These are phyloP conservation scores for Opisthograptis luteolata DNA, from an alignment of 2,888 invertebrate genomes.

Conservation along the genomic window DNA sequence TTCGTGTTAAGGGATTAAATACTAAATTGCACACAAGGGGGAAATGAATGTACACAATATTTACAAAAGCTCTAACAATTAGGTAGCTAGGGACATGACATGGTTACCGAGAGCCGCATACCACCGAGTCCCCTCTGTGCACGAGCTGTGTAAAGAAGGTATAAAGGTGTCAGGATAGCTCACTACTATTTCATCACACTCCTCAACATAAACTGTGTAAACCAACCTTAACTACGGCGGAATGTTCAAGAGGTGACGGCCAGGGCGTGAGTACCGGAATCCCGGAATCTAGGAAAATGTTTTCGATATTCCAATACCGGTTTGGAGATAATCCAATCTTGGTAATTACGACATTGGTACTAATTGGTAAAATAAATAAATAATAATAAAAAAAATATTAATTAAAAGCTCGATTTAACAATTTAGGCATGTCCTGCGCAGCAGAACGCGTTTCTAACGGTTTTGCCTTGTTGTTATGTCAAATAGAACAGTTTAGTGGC, in stretches of 20 bases:
- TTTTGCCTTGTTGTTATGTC: too few relatives aligned
- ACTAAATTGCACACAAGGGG: constrained; percentile 49
- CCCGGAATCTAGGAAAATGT: too few relatives aligned
- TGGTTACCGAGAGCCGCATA: constrained; percentile 79
- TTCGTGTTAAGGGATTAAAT: constrained; percentile 37
- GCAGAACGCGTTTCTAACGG: too few relatives aligned
- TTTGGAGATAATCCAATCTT: too few relatives aligned
- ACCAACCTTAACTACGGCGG: constrained; percentile 30
- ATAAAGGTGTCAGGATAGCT: constrained; percentile 69
- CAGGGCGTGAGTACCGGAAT: too few relatives aligned
- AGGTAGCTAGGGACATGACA: constrained; percentile 62
- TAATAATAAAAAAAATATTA: too few relatives aligned
- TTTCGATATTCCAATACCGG: too few relatives aligned
- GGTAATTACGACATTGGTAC: too few relatives aligned
- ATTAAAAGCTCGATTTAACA: too few relatives aligned
- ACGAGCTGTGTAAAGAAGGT: constrained; percentile 70
- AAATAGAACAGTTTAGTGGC: too few relatives aligned
- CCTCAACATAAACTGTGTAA: constrained; percentile 26
- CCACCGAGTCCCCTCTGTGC: constrained; percentile 74
- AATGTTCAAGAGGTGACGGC: constrained; percentile 47
- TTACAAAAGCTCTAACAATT: constrained; percentile 61
- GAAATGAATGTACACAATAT: constrained; percentile 58
- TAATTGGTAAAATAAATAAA: too few relatives aligned
- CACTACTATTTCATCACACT: constrained; percentile 46
- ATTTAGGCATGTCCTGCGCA: too few relatives aligned